A percentile compares a stretch with the other conserved stretches of the same genome.
phyloP scores from a whole-genome alignment of 2,113 vertebrate species.

The Bos javanicus region DNA sequence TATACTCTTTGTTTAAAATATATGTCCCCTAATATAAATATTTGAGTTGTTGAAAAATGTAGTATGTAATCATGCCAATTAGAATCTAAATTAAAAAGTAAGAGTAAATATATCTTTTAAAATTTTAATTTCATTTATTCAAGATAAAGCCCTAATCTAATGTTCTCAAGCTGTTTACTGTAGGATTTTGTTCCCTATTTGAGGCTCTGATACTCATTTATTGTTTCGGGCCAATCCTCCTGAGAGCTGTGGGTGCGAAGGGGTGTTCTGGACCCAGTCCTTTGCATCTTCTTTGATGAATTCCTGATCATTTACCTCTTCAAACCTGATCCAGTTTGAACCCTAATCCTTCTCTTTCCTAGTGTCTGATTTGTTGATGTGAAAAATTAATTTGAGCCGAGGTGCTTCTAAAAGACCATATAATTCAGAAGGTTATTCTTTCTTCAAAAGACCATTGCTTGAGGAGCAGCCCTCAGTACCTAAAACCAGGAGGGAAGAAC shows the following conservation, averaged over 20 bases:
- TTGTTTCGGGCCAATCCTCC: background rate
- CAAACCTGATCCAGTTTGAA: background rate
- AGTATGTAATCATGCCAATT: background rate
- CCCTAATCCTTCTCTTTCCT: background rate
- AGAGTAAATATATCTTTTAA: background rate
- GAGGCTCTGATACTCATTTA: background rate
- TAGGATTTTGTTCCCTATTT: background rate
- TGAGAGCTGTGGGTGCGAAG: background rate
- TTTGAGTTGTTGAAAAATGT: constrained; percentile 19
- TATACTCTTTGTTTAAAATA: constrained; percentile 18
- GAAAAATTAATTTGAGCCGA: constrained; percentile 1
- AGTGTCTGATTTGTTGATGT: background rate
- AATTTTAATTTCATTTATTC: constrained; percentile 39
- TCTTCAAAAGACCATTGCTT: background rate
- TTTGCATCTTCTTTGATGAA: background rate
- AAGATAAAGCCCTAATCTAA: background rate
- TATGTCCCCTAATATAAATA: background rate
- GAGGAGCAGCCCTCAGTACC: background rate
- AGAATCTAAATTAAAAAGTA: constrained; percentile 16
- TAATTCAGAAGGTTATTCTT: background rate
- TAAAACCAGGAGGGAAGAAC: background rate
- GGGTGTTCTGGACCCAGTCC: background rate
- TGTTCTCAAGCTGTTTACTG: background rate
- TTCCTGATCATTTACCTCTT: background rate
- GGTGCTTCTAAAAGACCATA: background rate